Percentiles rank a stretch among this genome's conserved stretches.
Evolutionary conservation across 2,888 invertebrate genomes (phyloP).

Genomic region (Conistra vaccinii): DNA sequence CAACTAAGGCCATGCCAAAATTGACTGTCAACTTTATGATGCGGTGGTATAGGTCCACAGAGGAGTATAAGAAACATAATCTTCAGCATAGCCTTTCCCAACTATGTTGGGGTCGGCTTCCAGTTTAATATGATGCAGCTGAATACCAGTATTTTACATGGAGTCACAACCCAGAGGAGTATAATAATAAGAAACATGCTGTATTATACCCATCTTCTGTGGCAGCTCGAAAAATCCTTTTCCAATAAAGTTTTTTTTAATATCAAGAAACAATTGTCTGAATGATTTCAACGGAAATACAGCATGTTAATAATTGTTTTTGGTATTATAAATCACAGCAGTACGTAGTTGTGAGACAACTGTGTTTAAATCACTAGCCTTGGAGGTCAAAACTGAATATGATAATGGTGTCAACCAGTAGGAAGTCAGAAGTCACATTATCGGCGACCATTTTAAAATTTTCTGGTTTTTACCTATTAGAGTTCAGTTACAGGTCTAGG

Average conservation of each 20-base stretch:
- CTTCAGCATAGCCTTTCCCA: too few relatives aligned
- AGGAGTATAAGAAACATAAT: too few relatives aligned
- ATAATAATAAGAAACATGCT: not conserved
- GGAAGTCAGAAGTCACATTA: slow-evolving; percentile 48
- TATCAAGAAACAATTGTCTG: not conserved
- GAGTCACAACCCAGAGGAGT: not conserved
- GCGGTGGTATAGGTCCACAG: not conserved
- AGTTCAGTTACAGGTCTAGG: not conserved
- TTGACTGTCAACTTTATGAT: not conserved
- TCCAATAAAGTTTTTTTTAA: not conserved
- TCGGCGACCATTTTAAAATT: slow-evolving; percentile 20
- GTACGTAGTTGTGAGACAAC: slow-evolving; percentile 18
- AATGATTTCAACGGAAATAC: not conserved
- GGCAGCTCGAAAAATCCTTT: not conserved
- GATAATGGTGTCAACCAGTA: slow-evolving; percentile 39
- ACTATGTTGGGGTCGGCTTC: too few relatives aligned
- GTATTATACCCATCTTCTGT: not conserved
- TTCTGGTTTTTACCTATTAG: slow-evolving; percentile 11
- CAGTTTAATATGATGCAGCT: too few relatives aligned
- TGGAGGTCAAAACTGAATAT: slow-evolving; percentile 56
- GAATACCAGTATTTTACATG: too few relatives aligned
- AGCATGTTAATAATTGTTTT: slow-evolving; percentile 37
- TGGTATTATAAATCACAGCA: slow-evolving; percentile 24
- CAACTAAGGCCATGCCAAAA: not conserved
- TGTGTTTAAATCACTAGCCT: slow-evolving; percentile 44